Evolutionary conservation across 2,797 vertebrate species (phyloP).

Genomic region (Hybognathus amarus): DNA sequence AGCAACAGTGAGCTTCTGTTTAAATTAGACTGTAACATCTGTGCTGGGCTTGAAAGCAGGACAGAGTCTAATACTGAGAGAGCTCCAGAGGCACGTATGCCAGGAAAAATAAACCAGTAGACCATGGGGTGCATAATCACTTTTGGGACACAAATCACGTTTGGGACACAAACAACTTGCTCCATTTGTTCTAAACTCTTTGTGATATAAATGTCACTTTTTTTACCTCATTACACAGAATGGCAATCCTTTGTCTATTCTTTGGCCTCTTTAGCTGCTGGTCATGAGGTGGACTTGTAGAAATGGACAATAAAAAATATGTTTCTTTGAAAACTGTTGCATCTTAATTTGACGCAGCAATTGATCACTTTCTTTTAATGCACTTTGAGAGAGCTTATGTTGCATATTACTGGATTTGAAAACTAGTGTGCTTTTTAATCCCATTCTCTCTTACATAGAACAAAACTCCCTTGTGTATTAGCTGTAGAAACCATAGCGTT

Average conservation of each 20-base stretch:
- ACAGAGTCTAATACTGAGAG: conserved; percentile 43
- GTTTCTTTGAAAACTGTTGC: neutral
- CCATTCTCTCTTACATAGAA: conserved; percentile 28
- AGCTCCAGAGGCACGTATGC: conserved; percentile 35
- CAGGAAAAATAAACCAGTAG: conserved; percentile 53
- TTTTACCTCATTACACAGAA: conserved; percentile 26
- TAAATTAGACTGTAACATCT: conserved; percentile 68
- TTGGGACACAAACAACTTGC: conserved; percentile 53
- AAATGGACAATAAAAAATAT: neutral
- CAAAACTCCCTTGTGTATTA: conserved; percentile 40
- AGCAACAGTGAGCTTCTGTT: conserved; percentile 55
- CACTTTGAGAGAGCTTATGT: conserved; percentile 11
- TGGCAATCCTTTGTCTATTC: conserved; percentile 4
- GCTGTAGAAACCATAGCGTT: conserved; percentile 5
- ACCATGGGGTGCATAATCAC: conserved; percentile 40
- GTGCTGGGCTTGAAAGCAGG: conserved; percentile 51
- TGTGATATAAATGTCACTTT: conserved; percentile 34
- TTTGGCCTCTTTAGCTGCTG: neutral
- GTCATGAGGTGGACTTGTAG: neutral
- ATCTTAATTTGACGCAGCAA: conserved; percentile 6
- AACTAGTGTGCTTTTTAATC: conserved; percentile 21
- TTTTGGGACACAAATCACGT: conserved; percentile 43
- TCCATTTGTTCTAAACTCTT: conserved; percentile 40
- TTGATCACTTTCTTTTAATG: conserved; percentile 12
- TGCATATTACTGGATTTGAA: conserved; percentile 18